Conservation (phyloP, 2,113 vertebrate genomes). For the Sapajus apella region DNA sequence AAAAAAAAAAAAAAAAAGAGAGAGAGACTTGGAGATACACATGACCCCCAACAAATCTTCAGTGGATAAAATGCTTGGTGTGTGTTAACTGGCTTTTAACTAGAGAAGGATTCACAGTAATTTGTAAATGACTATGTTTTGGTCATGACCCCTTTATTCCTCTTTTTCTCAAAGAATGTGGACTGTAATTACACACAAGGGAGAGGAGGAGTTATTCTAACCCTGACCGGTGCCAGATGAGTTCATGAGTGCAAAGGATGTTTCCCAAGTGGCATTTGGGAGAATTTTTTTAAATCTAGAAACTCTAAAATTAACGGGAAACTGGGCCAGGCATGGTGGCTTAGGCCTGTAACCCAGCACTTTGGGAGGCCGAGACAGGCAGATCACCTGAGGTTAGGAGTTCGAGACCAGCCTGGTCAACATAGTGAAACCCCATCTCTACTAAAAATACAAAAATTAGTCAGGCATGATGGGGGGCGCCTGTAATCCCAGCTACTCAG, state of each 20-base stretch:
- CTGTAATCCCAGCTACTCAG: no score
- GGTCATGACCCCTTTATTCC: background rate
- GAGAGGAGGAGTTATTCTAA: background rate
- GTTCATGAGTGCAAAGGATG: background rate
- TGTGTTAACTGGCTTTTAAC: background rate
- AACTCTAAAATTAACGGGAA: background rate
- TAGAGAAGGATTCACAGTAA: background rate
- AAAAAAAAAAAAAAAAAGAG: no score
- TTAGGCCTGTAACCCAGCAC: no score
- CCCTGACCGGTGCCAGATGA: background rate
- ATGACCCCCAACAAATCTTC: no score
- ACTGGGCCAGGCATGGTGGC: no score
- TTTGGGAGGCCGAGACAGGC: no score
- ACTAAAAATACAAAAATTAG: no score
- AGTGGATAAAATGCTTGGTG: background rate
- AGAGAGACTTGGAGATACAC: background rate
- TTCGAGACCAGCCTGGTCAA: no score
- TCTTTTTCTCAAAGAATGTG: background rate
- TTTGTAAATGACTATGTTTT: background rate
- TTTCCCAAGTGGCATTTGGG: background rate
- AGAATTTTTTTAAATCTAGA: background rate
- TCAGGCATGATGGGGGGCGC: no score
- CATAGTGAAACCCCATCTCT: no score
- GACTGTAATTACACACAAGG: background rate
- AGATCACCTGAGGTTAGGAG: no score